phyloP scores from a whole-genome alignment of 1,140 invertebrate species.

The Thaumatotibia leucotreta region DNA sequence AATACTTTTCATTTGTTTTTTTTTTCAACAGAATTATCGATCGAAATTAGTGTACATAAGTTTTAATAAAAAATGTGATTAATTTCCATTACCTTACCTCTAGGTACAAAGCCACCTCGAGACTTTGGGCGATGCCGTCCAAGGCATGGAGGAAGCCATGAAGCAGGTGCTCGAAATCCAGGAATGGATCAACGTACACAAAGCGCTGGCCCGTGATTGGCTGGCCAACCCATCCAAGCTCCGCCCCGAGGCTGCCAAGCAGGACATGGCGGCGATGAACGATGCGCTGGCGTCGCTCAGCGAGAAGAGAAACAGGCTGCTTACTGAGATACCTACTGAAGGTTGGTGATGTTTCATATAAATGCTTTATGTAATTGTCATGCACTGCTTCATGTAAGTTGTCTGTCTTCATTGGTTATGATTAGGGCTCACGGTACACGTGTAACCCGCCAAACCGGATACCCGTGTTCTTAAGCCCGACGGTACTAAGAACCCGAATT shows the following conservation, averaged over 20 bases:
- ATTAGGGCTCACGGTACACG: too few relatives aligned
- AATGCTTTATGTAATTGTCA: neutral
- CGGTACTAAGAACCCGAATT: too few relatives aligned
- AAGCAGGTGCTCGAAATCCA: constrained; percentile 86
- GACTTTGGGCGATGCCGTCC: constrained; percentile 85
- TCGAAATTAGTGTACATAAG: too few relatives aligned
- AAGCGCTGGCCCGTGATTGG: constrained; percentile 87
- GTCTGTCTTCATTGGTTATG: too few relatives aligned
- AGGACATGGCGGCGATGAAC: constrained; percentile 90
- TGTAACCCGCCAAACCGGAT: too few relatives aligned
- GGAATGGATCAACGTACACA: constrained; percentile 90
- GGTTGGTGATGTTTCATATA: constrained; percentile 50
- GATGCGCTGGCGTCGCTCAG: constrained; percentile 84
- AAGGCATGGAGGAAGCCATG: constrained; percentile 89
- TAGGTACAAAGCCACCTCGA: constrained; percentile 91
- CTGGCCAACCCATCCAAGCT: constrained; percentile 89
- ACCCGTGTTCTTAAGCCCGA: too few relatives aligned
- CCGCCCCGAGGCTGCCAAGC: constrained; percentile 89
- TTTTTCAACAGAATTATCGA: too few relatives aligned
- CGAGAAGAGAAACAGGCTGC: constrained; percentile 82
- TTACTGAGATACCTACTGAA: constrained; percentile 81
- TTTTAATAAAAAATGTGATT: too few relatives aligned
- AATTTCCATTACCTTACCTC: neutral
- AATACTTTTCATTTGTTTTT: too few relatives aligned
- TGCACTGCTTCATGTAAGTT: too few relatives aligned